Evolutionary conservation across 2,888 invertebrate species (phyloP).

Genomic region (Formica aserva): DNA sequence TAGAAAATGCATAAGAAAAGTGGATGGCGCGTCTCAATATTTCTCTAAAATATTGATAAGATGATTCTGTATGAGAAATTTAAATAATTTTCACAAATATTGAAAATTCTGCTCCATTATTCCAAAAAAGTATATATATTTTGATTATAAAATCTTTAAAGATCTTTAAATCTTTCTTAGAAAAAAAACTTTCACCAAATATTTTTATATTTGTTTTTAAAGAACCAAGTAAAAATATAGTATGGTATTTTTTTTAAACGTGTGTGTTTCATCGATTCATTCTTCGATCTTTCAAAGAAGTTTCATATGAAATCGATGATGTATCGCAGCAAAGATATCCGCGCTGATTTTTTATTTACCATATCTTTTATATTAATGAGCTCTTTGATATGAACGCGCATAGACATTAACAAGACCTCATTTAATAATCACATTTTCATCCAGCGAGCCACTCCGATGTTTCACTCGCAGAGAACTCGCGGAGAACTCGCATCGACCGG

Average conservation of each 20-base stretch:
- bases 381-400: not conserved
- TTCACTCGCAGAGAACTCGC: not conserved
- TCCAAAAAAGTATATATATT: not conserved
- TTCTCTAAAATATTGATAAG: not conserved
- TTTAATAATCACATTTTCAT: conserved; percentile 27
- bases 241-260: not conserved
- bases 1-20: not conserved
- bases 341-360: not conserved
- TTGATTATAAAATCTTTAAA: not conserved
- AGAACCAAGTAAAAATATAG: not conserved
- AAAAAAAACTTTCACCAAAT: not conserved
- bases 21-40: not conserved
- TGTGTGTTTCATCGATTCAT: not conserved
- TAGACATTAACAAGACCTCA: conserved; percentile 11
- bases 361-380: conserved; percentile 29
- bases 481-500: conserved; percentile 34
- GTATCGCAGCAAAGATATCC: not conserved
- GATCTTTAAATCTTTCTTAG: not conserved
- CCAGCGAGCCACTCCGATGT: not conserved
- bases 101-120: not conserved
- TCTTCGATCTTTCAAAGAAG: not conserved
- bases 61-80: not conserved
- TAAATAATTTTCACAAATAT: not conserved
- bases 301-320: not conserved
- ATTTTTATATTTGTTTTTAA: not conserved